Percentiles rank a stretch among this genome's conserved stretches.
phyloP scores from a whole-genome alignment of 2,888 invertebrate genomes.

The Lasioglossum leucozonium region DNA sequence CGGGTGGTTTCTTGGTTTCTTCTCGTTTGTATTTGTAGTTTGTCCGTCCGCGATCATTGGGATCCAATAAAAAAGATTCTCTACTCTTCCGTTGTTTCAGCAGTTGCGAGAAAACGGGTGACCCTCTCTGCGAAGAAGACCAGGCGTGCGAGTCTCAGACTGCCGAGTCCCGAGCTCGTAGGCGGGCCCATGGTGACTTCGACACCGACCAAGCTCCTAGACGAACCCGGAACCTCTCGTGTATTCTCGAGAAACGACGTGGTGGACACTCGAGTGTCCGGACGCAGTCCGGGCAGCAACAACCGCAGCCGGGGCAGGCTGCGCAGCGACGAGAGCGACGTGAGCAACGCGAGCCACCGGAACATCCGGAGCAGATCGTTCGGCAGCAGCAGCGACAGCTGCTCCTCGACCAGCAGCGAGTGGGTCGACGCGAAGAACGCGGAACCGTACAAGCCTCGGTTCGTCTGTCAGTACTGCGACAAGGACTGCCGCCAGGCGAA shows the following conservation, averaged over 20 bases:
- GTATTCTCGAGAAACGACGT: neutral
- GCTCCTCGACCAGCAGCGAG: neutral
- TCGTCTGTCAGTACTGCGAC: neutral
- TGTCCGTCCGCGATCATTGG: neutral
- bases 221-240: too few relatives aligned
- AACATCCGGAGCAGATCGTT: too few relatives aligned
- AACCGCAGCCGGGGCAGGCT: neutral
- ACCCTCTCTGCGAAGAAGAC: rapidly evolving
- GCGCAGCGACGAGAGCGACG: neutral
- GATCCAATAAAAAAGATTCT: neutral
- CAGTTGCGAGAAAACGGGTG: neutral
- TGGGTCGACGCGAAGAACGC: neutral
- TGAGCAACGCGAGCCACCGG: too few relatives aligned
- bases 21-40: neutral
- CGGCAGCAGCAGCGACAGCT: neutral
- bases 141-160: rapidly evolving
- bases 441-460: rapidly evolving
- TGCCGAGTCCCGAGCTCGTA: neutral
- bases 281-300: neutral
- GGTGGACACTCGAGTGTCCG: neutral
- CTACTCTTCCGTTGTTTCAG: neutral
- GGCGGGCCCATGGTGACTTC: rapidly evolving
- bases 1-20: too few relatives aligned
- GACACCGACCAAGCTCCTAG: neutral
- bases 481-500: rapidly evolving